Evolutionary conservation across 2,888 invertebrate genomes (phyloP), one percentile per base, ranked within the genome.

Genomic region (Pandemis corylana): DNA sequence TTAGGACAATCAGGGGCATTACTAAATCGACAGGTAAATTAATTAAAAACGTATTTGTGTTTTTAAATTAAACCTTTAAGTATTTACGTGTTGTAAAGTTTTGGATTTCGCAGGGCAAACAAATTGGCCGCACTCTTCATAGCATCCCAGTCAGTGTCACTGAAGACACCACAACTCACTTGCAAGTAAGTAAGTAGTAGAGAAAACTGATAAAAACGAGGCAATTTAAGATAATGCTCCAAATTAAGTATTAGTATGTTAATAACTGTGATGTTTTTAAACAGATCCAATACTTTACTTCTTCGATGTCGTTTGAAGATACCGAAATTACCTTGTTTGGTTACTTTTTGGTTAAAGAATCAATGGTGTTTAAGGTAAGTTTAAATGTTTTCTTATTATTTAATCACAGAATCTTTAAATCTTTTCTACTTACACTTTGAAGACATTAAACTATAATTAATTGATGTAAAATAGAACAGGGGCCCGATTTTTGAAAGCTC

Each of bases 251-350:
- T 36, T 4, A 36, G 28, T 36, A 36, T 36, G 28, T 36, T 36
- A 36, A 36, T 4, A 36, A 36, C 28, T 36, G 2, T 4, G 28
- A 44, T 44, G 12, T 49, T 49, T n/a, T n/a, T 41, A 83, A 84
- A 2, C 85, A 93, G 93, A 84, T 93, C 46, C 92, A 93, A 81
- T 93, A 93, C 80, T 91, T 93, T 78, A 85, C 90, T 2, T 82
- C 88, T 0, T 76, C 91, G 36, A 89, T 93, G 79, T 77, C 82
- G 0, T 85, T 84, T 76, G 88, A 90, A 75, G 82, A 82, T 49
- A 84, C 85, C 6, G 87, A 88, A 72, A 80, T 93, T 63, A 87
- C 88, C 5, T 84, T 90, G 0, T 93, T 86, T 74, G 91, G 89
- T 41, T 89, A 85, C 75, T 89, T 93, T 80, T 76, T 87, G 13